Evolutionary conservation across 1,140 invertebrate species (phyloP).

Genomic region (Drosophila pruinosa): DNA sequence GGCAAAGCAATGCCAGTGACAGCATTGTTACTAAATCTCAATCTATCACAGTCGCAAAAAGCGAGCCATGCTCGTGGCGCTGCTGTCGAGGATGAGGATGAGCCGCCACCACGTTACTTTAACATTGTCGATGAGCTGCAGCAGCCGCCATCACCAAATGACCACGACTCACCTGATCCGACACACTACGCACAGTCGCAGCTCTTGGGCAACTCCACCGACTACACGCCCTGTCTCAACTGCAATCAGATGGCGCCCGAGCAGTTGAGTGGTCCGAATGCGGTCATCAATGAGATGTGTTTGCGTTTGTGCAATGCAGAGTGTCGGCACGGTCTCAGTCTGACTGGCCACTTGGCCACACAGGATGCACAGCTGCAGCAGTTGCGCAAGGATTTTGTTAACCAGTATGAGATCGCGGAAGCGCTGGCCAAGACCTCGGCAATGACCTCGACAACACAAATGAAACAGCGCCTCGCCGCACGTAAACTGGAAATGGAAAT

Average conservation of each 20-base stretch:
- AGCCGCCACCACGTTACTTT: slow-evolving; percentile 66
- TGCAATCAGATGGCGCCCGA: slow-evolving; percentile 44
- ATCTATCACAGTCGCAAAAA: slow-evolving; percentile 18
- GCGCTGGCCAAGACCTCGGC: slow-evolving; percentile 85
- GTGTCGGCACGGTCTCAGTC: slow-evolving; percentile 59
- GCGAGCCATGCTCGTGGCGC: slow-evolving; percentile 22
- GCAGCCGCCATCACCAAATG: slow-evolving; percentile 52
- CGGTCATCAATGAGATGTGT: slow-evolving; percentile 75
- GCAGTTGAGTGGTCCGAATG: slow-evolving; percentile 17
- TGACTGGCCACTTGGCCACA: slow-evolving; percentile 48
- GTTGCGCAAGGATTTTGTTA: slow-evolving; percentile 82
- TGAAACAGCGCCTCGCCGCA: slow-evolving; percentile 84
- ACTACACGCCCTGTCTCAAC: slow-evolving; percentile 55
- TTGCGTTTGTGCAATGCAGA: slow-evolving; percentile 63
- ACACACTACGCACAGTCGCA: slow-evolving; percentile 12
- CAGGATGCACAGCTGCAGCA: slow-evolving; percentile 22
- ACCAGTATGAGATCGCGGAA: slow-evolving; percentile 85
- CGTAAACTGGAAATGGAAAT: slow-evolving; percentile 84
- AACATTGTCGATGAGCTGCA: slow-evolving; percentile 31
- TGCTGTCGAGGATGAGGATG: slow-evolving; percentile 38
- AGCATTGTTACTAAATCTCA: slow-evolving; percentile 62
- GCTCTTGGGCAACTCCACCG: slow-evolving; percentile 33
- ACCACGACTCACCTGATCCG: slow-evolving; percentile 9
- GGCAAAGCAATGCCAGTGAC: slow-evolving; percentile 82
- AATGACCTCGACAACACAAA: slow-evolving; percentile 84